Evolutionary conservation across 2,888 invertebrate species (phyloP), one percentile per base, ranked within the genome.

Genomic region (Xanthorhoe designata): DNA sequence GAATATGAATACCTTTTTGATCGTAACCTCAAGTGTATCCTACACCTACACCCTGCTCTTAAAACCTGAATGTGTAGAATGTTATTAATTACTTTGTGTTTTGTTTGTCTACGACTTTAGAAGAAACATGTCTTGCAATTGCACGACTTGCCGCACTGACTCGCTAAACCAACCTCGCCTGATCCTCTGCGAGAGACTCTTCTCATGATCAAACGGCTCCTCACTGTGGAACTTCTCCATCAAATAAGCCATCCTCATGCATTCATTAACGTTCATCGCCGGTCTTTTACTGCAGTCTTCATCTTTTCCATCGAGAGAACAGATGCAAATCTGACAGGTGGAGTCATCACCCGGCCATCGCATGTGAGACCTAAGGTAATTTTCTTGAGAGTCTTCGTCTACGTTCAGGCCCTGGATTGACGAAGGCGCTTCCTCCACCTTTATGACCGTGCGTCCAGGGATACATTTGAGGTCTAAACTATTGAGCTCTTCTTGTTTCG

Each of bases 241-340:
- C 0, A 85, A 9, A 0, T 52, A 58, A 0, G 75, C 74, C 73
- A 90, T 74, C 55, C 81, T 69, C 2, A 92, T 66, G 57, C 92
- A 93, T 69, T 92, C 92, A 56, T 92, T 92, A 0, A 90, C 75
- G 54, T 85, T 90, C 42, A 72, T 80, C 0, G 89, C 88, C 2
- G 90, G 87, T 75, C 91, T 82, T 3, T 78, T 81, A 0, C 77
- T 81, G 58, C 92, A 93, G 50, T 86, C 81, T 47, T 90, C 86
- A 50, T 87, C 75, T 71, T 81, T 83, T 0, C 90, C 92, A 1
- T 86, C 84, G 0, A 74, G 74, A 0, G 90, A 87, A 55, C 92
- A 93, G 0, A 91, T 82, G 54, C 92, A 93, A 0, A 92, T 75
- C 57, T 78, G 73, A 59, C 92, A 92, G 0, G 55, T 60, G 18